These are phyloP conservation scores for Mesocentrotus franciscanus DNA, from an alignment of 53 echinoderm and acorn worm genomes.

Conservation along the genomic window DNA sequence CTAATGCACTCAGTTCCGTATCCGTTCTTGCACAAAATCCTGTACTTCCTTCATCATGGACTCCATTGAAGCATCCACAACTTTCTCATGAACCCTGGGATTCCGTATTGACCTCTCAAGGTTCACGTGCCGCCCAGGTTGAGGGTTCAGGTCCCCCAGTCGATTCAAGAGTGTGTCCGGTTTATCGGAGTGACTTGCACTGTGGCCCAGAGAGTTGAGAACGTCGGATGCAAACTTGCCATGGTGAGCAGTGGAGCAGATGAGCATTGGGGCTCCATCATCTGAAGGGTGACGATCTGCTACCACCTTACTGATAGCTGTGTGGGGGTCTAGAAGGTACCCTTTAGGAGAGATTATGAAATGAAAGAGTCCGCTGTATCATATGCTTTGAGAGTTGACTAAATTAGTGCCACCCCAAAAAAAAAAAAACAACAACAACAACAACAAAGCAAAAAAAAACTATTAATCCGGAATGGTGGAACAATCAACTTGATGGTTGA, in stretches of 20 bases:
- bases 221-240: slow-evolving; percentile 94
- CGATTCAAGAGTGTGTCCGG: background rate
- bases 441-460: no score
- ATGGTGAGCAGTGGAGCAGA: slow-evolving; percentile 92
- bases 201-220: slow-evolving; percentile 69
- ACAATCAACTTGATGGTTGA: background rate
- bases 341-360: slow-evolving; percentile 62
- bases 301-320: slow-evolving; percentile 85
- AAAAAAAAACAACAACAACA: background rate
- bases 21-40: slow-evolving; percentile 26
- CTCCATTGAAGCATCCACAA: slow-evolving; percentile 57
- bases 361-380: background rate
- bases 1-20: background rate
- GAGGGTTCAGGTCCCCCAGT: slow-evolving; percentile 9
- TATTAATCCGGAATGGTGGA: no score
- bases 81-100: slow-evolving; percentile 22
- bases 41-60: slow-evolving; percentile 12
- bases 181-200: background rate
- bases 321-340: slow-evolving; percentile 93
- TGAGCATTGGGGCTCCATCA: slow-evolving; percentile 80
- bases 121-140: slow-evolving; percentile 10
- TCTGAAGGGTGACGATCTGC: slow-evolving; percentile 75
- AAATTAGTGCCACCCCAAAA: background rate
- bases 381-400: background rate
- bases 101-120: slow-evolving; percentile 52